These are phyloP conservation scores for Orussus abietinus DNA, from an alignment of 1,140 invertebrate genomes.

Conservation along the genomic window DNA sequence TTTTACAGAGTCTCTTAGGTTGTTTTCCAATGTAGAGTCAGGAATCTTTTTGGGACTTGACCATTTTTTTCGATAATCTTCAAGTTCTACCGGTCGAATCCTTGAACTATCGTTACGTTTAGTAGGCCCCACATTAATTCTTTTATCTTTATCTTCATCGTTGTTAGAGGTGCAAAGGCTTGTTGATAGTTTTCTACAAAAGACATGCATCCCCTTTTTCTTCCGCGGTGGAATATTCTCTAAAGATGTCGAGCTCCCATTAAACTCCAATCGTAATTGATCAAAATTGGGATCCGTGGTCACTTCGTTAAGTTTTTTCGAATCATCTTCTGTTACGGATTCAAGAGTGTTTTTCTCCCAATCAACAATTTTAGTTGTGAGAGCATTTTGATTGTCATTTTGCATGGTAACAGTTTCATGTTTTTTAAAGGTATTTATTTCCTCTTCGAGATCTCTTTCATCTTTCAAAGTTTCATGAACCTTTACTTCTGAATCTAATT, in stretches of 20 bases:
- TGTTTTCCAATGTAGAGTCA: neutral
- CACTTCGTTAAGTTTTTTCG: constrained; percentile 19
- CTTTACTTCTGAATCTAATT: too few relatives aligned
- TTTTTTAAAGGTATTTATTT: too few relatives aligned
- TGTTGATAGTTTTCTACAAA: constrained; percentile 26
- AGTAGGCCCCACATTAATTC: neutral
- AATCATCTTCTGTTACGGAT: too few relatives aligned
- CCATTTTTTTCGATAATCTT: constrained; percentile 6
- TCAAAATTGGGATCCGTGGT: constrained; percentile 29
- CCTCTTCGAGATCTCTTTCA: too few relatives aligned
- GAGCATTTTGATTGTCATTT: too few relatives aligned
- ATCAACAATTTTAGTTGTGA: too few relatives aligned
- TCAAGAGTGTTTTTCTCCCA: too few relatives aligned
- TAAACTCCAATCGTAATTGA: constrained; percentile 38
- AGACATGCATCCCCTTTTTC: constrained; percentile 29
- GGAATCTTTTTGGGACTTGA: constrained; percentile 1
- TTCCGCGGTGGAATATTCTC: constrained; percentile 28
- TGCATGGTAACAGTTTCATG: too few relatives aligned
- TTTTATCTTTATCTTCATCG: neutral
- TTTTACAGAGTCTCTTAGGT: constrained; percentile 20
- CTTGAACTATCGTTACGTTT: constrained; percentile 3
- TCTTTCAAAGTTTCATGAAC: too few relatives aligned
- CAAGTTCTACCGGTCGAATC: constrained; percentile 7
- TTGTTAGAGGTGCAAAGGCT: constrained; percentile 9
- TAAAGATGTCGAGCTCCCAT: constrained; percentile 20